These are phyloP conservation scores for Paramisgurnus dabryanus DNA, from an alignment of 2,113 vertebrate species.

Conservation along the genomic window DNA sequence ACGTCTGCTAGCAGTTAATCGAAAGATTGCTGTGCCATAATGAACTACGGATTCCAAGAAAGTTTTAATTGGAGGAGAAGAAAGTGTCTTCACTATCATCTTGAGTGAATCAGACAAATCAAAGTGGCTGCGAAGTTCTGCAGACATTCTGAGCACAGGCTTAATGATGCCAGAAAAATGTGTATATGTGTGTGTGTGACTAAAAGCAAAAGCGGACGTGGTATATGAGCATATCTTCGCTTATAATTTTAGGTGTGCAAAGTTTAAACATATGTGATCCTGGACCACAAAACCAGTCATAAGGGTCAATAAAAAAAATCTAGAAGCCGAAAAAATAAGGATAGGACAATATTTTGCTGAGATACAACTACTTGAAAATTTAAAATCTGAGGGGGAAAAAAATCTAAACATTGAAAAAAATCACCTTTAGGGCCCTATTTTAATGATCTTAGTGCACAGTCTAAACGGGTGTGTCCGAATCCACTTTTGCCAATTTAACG, in stretches of 20 bases:
- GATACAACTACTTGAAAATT: no score
- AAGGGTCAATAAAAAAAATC: no score
- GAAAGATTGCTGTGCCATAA: conserved; percentile 63
- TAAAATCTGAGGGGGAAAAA: no score
- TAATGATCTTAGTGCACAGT: no score
- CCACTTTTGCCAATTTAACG: no score
- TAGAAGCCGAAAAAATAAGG: no score
- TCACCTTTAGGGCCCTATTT: no score
- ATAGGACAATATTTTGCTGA: no score
- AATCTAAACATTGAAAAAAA: no score
- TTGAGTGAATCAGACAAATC: conserved; percentile 47
- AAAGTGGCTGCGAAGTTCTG: conserved; percentile 16
- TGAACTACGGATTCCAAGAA: conserved; percentile 58
- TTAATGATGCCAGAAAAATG: conserved; percentile 49
- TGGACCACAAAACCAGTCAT: no score
- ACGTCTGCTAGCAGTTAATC: conserved; percentile 53
- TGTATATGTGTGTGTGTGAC: background rate
- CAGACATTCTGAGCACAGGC: conserved; percentile 35
- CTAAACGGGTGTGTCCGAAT: no score
- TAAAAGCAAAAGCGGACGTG: background rate
- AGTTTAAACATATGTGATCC: no score
- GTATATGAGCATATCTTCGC: background rate
- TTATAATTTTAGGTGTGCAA: background rate
- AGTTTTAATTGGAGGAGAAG: conserved; percentile 68
- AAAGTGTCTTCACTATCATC: conserved; percentile 55